Base-by-base conservation (phyloP, 1,140 invertebrate species). In the Whitmania pigra region DNA sequence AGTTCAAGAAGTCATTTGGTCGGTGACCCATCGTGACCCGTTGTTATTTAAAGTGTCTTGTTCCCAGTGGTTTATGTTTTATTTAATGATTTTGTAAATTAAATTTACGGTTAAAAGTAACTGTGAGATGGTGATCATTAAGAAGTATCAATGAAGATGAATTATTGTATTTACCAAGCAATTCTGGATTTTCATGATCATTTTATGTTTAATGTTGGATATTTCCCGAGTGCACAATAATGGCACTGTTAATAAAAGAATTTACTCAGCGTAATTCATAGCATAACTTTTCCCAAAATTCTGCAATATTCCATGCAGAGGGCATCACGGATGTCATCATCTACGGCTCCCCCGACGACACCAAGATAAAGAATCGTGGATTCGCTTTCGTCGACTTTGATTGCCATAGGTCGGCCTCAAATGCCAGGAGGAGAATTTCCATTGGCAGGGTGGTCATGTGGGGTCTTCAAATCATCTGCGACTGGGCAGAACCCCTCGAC, bases 341-440 rank as follows among this genome's bases (percentile, higher is more conserved):
- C 85, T 99, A 99, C 87, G 94, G 93, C 85, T 95, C 92, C 79
- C 94, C 95, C 75, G 95, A 99, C 86, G 94, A 97, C 83, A 76
- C 78, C 31, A 83, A 84, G 55, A 93, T 94, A 86, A 98, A 97
- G 85, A 99, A 99, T 85, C 88, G 96, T 83, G 96, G 96, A 77
- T 99, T 99, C 85, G 97, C 95, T 85, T 99, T 99, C 87, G 88
- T 99, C 81, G 95, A 99, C 86, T 99, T 97, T 85, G 93, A 97
- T 84, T 95, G 93, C 81, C 96, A 99, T 84, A 98, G 98, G 86
- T 89, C 93, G 76, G 96, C 96, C 77, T 97, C 94, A 54, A 86
- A 97, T 83, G 96, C 95, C 72, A 98, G 97, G 84, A 86, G 94
- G 80, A 88, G 93, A 80, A 89, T 90, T 75, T 25, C 29, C 6